These are phyloP conservation scores for Venusia cambrica DNA, from an alignment of 2,888 invertebrate genomes.

Conservation along the genomic window DNA sequence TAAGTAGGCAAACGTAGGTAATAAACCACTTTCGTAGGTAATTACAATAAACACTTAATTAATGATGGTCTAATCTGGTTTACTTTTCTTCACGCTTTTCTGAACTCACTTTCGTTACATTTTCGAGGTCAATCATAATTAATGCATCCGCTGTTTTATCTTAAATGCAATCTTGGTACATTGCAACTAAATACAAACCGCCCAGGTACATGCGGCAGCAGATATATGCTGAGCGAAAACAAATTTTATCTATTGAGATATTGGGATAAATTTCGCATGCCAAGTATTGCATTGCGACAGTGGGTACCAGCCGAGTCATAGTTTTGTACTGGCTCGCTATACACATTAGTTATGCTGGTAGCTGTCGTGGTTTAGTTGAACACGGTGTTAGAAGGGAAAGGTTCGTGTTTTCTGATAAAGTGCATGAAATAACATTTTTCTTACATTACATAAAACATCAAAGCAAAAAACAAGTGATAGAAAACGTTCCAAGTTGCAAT, in stretches of 20 bases:
- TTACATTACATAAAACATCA: slow-evolving; percentile 7
- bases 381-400: slow-evolving; percentile 68
- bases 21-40: too few species aligned
- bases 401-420: slow-evolving; percentile 41
- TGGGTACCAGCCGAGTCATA: slow-evolving; percentile 56
- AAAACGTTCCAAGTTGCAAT: slow-evolving; percentile 17
- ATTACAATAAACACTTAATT: slow-evolving; percentile 15
- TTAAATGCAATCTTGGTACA: slow-evolving; percentile 48
- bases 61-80: slow-evolving; percentile 20
- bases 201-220: slow-evolving; percentile 45
- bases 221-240: slow-evolving; percentile 32
- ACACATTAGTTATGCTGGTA: slow-evolving; percentile 70
- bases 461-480: slow-evolving; percentile 12
- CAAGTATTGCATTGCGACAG: slow-evolving; percentile 59
- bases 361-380: slow-evolving; percentile 70
- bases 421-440: slow-evolving; percentile 15
- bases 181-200: slow-evolving; percentile 55
- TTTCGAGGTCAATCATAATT: slow-evolving; percentile 34
- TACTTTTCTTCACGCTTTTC: slow-evolving; percentile 43
- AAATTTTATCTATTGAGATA: slow-evolving; percentile 29
- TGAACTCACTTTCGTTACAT: slow-evolving; percentile 38
- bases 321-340: slow-evolving; percentile 74
- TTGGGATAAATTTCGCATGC: slow-evolving; percentile 31
- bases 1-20: too few species aligned
- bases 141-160: slow-evolving; percentile 36